Conservation (phyloP, 2,113 vertebrate species). For the Pteruthius melanotis region DNA sequence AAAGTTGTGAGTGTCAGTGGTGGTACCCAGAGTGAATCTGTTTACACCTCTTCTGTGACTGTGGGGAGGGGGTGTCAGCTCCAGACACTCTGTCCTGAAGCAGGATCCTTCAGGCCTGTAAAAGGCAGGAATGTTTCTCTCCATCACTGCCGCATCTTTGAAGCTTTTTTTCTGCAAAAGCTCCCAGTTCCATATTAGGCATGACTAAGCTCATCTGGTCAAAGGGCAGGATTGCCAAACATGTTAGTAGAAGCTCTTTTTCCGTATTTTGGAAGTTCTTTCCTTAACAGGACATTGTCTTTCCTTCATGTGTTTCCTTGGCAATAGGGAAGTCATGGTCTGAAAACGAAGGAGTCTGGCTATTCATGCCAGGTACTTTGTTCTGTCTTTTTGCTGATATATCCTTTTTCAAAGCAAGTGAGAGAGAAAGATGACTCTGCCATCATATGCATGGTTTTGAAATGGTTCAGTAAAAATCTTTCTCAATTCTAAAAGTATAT, state of each 20-base stretch:
- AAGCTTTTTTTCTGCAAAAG: neutral
- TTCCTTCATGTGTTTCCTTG: neutral
- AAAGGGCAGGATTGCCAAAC: neutral
- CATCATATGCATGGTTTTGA: neutral
- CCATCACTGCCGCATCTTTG: neutral
- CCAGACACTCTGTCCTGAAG: neutral
- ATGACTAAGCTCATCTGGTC: neutral
- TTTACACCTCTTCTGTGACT: neutral
- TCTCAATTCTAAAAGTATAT: neutral
- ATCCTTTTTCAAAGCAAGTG: neutral
- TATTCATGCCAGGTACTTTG: neutral
- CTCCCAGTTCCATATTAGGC: neutral
- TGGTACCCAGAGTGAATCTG: neutral
- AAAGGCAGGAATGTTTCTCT: neutral
- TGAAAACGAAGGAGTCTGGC: neutral
- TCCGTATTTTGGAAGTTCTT: neutral
- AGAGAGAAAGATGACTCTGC: neutral
- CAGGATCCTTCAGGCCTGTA: neutral
- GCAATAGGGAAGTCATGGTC: neutral
- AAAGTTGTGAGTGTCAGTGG: neutral
- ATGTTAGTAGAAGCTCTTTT: neutral
- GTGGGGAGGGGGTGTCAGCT: accelerated
- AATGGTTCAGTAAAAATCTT: neutral
- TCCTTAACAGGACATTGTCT: neutral
- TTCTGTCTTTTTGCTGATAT: neutral